Evolutionary conservation across 2,113 vertebrate species (phyloP), one percentile per base, ranked within the genome.

Genomic region (Nematolebias whitei): DNA sequence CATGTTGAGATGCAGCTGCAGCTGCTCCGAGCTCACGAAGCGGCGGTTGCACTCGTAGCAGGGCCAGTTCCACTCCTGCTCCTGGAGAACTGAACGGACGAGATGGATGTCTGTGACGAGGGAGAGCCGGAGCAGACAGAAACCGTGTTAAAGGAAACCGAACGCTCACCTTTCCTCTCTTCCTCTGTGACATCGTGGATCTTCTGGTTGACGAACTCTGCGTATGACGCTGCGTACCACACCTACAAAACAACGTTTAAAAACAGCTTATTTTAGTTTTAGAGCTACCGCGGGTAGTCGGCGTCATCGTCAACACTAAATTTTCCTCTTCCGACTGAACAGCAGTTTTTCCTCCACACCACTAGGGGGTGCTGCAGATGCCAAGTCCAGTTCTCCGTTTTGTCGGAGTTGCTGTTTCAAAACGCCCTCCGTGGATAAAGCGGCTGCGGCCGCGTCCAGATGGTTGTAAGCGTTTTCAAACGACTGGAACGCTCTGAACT

Each of bases 31-130:
- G 92, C 96, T 99, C 90, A 96, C 90, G 66, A 99, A 99, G 22
- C 98, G 96, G 1, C 96, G 93, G 74, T 95, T 98, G 66, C 98
- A 99, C 71, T 99, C 98, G 0, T 97, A 99, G 75, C 98, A 99
- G 0, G 98, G 98, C 97, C 97, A 99, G 77, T 98, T 99, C 91
- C 96, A 98, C 87, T 99, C 98, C 72, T 98, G 96, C 35, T 99
- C 98, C 63, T 95, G 90, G 43, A 99, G 83, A 19, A 90, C 91
- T 93, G 74, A 49, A 8, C 41, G 54, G 48, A 69, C 5, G 19
- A 71, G 38, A 4, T 3, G 2, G 26, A 38, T 12, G 55, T 54
- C 45, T 65, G 22, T n/a, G 41, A 68, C 13, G 4, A 62, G 39
- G 1, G 44, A 24, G 3, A 18, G 35, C 12, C 12, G 13, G 0